Base-by-base conservation (phyloP, 1,140 invertebrate genomes). In the Zaprionus africanus region DNA sequence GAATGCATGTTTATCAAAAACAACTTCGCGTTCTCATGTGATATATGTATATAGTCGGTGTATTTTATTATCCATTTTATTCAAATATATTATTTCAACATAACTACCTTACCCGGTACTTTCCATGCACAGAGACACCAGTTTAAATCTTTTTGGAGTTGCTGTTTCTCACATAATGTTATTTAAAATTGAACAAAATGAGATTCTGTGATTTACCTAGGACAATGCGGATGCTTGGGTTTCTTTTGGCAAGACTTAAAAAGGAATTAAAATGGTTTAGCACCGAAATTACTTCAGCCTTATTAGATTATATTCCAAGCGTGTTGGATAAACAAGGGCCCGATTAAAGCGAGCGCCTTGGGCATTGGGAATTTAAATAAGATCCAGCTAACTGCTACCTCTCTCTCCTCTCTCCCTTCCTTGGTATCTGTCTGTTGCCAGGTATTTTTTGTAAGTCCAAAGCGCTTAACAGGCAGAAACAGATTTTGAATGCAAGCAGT, bases 291-390 rank as follows among this genome's bases (percentile, higher is more conserved):
- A 51, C 22, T 51, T 51, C 3, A 19, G 5, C 9, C 24, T 51
- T 24, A 51, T 51, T 19, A 51, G 17, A 51, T 51, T 51, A 51
- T 51, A 73, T 54, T 24, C 56, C 56, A 78, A 80, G 66, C 80
- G 63, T 54, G 41, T 46, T 46, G 41, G 41, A 53, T 75, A 80
- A 78, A 80, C 72, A 75, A 83, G 41, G 7, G 74, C 66, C 67
- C 74, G 83, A 88, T 88, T 87, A 65, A 76, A 69, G 31, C 78
- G 67, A 64, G 69, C 3, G 58, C 49, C 61, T 54, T 69, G 60
- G 26, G 46, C 46, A 49, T 4, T 49, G 46, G 19, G 12, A 24
- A 13, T 51, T 51, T 22, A 49, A 49, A 49, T 49, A 49, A 51
- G 46, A 51, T 24, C n/a, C 4, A 22, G 4, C 46, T 24, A 11